phyloP scores from a whole-genome alignment of 1,140 invertebrate genomes.

The Diuraphis noxia region DNA sequence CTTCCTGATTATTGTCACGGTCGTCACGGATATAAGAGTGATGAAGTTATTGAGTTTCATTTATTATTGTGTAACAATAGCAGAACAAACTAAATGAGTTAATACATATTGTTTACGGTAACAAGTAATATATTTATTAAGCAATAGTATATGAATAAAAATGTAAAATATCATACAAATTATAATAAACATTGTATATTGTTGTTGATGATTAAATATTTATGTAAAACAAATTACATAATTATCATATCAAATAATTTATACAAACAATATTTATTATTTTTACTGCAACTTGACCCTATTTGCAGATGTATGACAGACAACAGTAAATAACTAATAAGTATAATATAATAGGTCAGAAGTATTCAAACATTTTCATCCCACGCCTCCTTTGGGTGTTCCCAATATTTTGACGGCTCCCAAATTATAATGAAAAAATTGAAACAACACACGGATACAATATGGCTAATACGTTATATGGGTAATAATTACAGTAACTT shows the following conservation, averaged over 20 bases:
- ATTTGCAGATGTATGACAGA: neutral
- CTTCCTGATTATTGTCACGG: too few species aligned
- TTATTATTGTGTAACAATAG: neutral
- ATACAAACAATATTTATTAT: neutral
- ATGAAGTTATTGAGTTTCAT: neutral
- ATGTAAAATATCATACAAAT: neutral
- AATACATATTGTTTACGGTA: neutral
- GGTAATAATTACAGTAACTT: too few species aligned
- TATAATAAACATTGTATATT: too few species aligned
- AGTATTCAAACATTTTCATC: too few species aligned
- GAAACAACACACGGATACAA: too few species aligned
- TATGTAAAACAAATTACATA: neutral
- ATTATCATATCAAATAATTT: neutral
- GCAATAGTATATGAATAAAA: neutral
- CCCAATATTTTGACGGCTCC: too few species aligned
- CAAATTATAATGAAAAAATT: too few species aligned
- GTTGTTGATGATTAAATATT: too few species aligned
- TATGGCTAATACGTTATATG: too few species aligned
- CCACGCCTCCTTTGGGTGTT: too few species aligned
- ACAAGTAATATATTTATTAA: neutral
- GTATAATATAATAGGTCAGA: too few species aligned
- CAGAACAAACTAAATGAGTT: neutral
- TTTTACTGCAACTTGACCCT: neutral
- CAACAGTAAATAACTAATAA: neutral
- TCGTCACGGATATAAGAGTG: too few species aligned